Evolutionary conservation across 2,888 invertebrate species (phyloP), one percentile per base, ranked within the genome.

Genomic region (Sericinus montela): DNA sequence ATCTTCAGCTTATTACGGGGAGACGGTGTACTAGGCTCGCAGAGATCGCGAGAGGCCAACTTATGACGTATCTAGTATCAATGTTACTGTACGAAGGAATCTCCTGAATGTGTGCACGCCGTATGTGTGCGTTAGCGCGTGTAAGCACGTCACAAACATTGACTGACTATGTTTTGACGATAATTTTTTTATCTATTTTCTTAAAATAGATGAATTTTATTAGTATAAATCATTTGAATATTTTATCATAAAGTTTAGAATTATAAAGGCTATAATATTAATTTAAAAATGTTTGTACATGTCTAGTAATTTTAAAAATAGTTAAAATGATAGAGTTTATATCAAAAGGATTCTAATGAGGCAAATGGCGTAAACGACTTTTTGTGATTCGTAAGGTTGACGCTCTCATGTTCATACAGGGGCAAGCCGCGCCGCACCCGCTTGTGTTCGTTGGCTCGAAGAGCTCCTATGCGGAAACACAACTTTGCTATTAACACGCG

Each of bases 1-100:
- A 85, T 84, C 85, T 84, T 81, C 81, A 82, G 85, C 87, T 88
- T 87, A 86, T 88, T 88, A 88, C 84, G 79, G 76, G 75, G 80
- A 85, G 80, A 69, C 75, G 70, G 63, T 66, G 76, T 84, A 88
- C 86, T 70, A 87, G 87, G 86, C 77, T 66, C 63, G 64, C 80
- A 84, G 75, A 79, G 71, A 75, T 67, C 63, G 71, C 65, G 66
- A 75, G 83, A 82, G 75, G 72, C 68, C 63, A 64, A 69, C 69
- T 71, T 73, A 72, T 86, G 83, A 84, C 83, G 83, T 80, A 72
- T 69, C 67, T 59, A 66, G 67, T 69, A 67, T 75, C 72, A 69
- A 71, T 78, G 76, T 74, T 58, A 56, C 52, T 62, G 59, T 60
- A 57, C 60, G 66, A 69, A 60, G 65, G 67, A 62, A 52, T 57